A percentile compares a stretch with the other conserved stretches of the same genome.
Conservation (phyloP, 2,888 invertebrate species). For the Ctena decussata region DNA sequence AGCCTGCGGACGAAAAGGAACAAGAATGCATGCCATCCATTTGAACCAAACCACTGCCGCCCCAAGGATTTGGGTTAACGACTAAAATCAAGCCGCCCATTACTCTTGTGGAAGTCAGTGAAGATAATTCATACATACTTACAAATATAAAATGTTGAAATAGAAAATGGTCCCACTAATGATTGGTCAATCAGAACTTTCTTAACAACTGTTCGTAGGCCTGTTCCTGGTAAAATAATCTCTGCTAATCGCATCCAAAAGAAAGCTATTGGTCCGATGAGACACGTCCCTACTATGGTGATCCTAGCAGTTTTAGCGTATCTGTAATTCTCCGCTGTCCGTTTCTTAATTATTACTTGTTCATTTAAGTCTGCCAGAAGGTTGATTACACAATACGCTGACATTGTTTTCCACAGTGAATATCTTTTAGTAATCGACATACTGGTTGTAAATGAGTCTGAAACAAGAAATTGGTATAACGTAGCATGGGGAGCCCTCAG, state of each 20-base stretch:
- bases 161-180: conserved; percentile 66
- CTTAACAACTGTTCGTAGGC: conserved; percentile 46
- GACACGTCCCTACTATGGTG: conserved; percentile 62
- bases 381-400: conserved; percentile 28
- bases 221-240: conserved; percentile 57
- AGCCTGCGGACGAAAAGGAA: too few relatives aligned
- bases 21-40: too few relatives aligned
- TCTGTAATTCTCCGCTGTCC: conserved; percentile 55
- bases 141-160: conserved; percentile 72
- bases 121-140: too few relatives aligned
- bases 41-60: too few relatives aligned
- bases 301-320: conserved; percentile 64
- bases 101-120: too few relatives aligned
- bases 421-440: background rate
- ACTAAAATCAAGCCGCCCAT: too few relatives aligned
- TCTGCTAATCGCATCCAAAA: conserved; percentile 66
- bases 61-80: too few relatives aligned
- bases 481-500: too few relatives aligned
- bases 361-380: conserved; percentile 40
- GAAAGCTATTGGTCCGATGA: conserved; percentile 70
- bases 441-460: too few relatives aligned
- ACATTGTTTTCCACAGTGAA: conserved; percentile 44
- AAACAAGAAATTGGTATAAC: too few relatives aligned
- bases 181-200: conserved; percentile 69
- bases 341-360: conserved; percentile 34